Percentiles rank a stretch among this genome's conserved stretches.
Evolutionary conservation across 2,113 vertebrate species (phyloP).

Genomic region (Brachyhypopomus gauderio): DNA sequence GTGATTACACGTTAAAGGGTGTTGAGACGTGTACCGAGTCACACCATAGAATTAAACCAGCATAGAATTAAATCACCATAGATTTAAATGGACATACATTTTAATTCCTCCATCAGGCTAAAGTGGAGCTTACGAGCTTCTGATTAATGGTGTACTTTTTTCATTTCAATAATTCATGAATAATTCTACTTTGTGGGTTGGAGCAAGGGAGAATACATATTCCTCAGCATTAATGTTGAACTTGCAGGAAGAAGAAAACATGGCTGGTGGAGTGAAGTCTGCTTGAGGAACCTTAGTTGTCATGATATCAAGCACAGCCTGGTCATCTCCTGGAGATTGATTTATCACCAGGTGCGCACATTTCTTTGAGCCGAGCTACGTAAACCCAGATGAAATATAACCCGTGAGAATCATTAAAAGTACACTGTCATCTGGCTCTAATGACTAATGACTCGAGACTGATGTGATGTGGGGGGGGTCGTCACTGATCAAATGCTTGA

Average conservation of each 20-base stretch:
- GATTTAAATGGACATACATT: constrained; percentile 72
- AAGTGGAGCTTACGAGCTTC: constrained; percentile 60
- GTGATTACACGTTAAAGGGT: constrained; percentile 61
- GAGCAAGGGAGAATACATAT: constrained; percentile 64
- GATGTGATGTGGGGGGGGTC: constrained; percentile 78
- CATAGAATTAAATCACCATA: constrained; percentile 61
- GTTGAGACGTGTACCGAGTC: constrained; percentile 52
- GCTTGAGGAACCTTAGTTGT: constrained; percentile 8
- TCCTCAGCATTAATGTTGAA: constrained; percentile 58
- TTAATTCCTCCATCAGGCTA: constrained; percentile 64
- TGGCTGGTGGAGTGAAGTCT: background rate
- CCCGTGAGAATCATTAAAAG: constrained; percentile 22
- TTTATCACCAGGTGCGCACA: constrained; percentile 22
- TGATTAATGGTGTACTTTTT: constrained; percentile 72
- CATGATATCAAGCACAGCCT: background rate
- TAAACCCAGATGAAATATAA: constrained; percentile 31
- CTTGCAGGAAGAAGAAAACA: constrained; percentile 22
- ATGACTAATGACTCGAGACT: constrained; percentile 59
- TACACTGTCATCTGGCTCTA: constrained; percentile 23
- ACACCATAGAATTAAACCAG: constrained; percentile 47
- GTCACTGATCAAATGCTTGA: constrained; percentile 72
- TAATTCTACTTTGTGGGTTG: constrained; percentile 65
- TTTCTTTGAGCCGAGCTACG: constrained; percentile 22
- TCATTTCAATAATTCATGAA: constrained; percentile 63
- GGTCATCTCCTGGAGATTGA: constrained; percentile 36